These are phyloP conservation scores for Aleiodes sp. DNA, from an alignment of 1,140 invertebrate species.

Conservation along the genomic window DNA sequence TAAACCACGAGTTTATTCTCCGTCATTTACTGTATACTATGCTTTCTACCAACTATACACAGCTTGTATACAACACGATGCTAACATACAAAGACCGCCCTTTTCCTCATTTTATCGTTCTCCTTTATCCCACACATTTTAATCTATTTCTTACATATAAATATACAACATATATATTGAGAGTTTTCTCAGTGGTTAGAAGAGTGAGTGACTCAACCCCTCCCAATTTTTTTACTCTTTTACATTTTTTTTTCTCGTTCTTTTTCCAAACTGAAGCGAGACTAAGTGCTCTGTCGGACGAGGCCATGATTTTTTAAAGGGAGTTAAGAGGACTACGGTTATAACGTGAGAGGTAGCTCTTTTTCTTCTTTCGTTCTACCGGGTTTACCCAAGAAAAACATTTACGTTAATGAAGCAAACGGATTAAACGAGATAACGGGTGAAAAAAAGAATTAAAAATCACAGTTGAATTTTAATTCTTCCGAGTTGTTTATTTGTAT, in stretches of 20 bases:
- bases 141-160: too few relatives aligned
- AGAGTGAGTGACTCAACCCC: not conserved
- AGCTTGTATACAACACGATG: not conserved
- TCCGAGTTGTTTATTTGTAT: not conserved
- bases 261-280: not conserved
- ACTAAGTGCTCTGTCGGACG: not conserved
- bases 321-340: not conserved
- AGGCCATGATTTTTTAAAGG: not conserved
- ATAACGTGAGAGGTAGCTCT: not conserved
- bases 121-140: conserved; percentile 2
- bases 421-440: not conserved
- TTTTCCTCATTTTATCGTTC: conserved; percentile 7
- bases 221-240: too few relatives aligned
- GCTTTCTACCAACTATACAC: too few relatives aligned
- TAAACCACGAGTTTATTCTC: not conserved
- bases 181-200: not conserved
- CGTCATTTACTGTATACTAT: conserved; percentile 16
- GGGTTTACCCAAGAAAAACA: not conserved
- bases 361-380: not conserved
- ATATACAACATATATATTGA: not conserved
- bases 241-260: too few relatives aligned
- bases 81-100: not conserved
- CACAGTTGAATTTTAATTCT: not conserved
- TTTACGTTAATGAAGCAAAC: not conserved
- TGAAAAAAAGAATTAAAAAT: not conserved